Conservation (phyloP, 2,888 invertebrate species). For the Dynastes tityus region DNA sequence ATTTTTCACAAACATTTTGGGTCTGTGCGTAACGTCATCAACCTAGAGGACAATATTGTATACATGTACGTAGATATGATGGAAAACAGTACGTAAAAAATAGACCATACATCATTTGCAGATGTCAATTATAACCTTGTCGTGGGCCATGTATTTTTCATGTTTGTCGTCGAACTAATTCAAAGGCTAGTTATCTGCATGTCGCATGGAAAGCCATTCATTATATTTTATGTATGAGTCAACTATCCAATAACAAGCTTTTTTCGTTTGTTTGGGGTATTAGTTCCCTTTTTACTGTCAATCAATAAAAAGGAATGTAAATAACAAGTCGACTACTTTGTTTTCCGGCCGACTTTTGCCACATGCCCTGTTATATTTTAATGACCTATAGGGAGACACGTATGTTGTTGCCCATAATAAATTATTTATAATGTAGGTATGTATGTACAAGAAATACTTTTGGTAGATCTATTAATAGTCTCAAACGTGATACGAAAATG, state of each 20-base stretch:
- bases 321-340: neutral
- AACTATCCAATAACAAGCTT: neutral
- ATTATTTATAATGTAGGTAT: too few relatives aligned
- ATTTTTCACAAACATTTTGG: neutral
- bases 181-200: too few relatives aligned
- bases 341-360: neutral
- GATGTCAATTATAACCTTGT: conserved; percentile 1
- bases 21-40: neutral
- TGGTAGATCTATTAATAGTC: too few relatives aligned
- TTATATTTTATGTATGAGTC: conserved; percentile 3
- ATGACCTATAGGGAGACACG: too few relatives aligned
- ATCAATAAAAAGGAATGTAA: neutral
- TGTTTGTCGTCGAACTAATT: neutral
- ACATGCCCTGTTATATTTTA: too few relatives aligned
- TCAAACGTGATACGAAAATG: too few relatives aligned
- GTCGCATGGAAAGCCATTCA: too few relatives aligned
- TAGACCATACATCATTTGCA: neutral
- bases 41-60: neutral
- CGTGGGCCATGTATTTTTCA: neutral
- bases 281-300: neutral
- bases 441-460: too few relatives aligned
- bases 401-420: too few relatives aligned
- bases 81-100: neutral
- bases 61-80: too few relatives aligned
- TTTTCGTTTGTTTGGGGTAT: neutral